Percentiles rank a stretch among this genome's conserved stretches.
phyloP scores from a whole-genome alignment of 2,888 invertebrate genomes.

The Mythimna impura region DNA sequence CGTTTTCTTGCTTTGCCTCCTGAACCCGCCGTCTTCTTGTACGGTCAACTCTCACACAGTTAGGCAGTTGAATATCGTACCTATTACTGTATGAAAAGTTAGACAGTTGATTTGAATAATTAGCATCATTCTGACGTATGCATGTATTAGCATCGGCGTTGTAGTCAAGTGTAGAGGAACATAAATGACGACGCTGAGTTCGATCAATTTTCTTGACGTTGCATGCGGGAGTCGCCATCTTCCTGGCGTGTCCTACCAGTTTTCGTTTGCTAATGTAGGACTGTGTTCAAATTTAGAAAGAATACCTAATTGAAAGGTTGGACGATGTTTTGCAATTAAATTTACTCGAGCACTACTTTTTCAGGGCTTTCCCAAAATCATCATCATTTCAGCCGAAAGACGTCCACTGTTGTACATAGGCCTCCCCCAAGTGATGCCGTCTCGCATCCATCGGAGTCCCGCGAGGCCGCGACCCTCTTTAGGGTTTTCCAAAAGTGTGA shows the following conservation, averaged over 20 bases:
- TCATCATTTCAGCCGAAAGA: too few relatives aligned
- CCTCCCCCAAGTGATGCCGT: too few relatives aligned
- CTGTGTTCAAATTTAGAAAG: neutral
- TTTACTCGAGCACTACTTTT: neutral
- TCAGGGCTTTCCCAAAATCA: neutral
- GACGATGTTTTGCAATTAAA: neutral
- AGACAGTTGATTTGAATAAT: slow-evolving; percentile 31
- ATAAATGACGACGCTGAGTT: slow-evolving; percentile 48
- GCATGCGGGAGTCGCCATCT: too few relatives aligned
- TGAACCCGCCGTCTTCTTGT: slow-evolving; percentile 21
- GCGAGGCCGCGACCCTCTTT: too few relatives aligned
- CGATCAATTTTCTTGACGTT: slow-evolving; percentile 62
- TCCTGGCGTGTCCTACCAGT: neutral
- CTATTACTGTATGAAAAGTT: neutral
- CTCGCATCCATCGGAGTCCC: too few relatives aligned
- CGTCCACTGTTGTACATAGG: too few relatives aligned
- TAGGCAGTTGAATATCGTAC: neutral
- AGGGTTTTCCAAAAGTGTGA: neutral
- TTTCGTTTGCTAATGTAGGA: too few relatives aligned
- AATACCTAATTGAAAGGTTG: too few relatives aligned
- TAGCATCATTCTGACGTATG: slow-evolving; percentile 30
- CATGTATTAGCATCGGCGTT: slow-evolving; percentile 51
- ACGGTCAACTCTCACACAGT: neutral
- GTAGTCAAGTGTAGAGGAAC: slow-evolving; percentile 55
- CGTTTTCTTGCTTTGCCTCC: neutral